Evolutionary conservation across 1,140 invertebrate species (phyloP).

Genomic region (Odontomachus brunneus): DNA sequence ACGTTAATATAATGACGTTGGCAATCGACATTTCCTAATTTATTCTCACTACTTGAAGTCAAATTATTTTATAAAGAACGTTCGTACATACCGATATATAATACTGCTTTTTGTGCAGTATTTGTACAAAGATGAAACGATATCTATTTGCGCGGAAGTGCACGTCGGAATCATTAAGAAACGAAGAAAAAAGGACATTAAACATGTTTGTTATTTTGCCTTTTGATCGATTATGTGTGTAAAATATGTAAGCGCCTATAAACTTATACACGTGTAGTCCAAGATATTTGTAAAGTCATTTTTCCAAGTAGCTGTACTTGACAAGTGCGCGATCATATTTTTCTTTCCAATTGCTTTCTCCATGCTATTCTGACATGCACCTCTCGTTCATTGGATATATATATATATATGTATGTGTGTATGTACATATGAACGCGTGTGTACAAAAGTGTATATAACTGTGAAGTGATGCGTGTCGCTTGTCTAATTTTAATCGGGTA

Average conservation of each 20-base stretch:
- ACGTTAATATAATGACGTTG: conserved; percentile 26
- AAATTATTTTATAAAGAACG: neutral
- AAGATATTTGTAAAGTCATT: neutral
- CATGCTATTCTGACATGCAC: neutral
- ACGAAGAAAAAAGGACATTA: neutral
- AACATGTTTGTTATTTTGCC: neutral
- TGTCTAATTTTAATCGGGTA: conserved; percentile 26
- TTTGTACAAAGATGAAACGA: conserved; percentile 44
- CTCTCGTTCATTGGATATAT: neutral
- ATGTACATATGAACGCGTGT: neutral
- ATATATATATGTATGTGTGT: neutral
- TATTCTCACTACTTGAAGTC: conserved; percentile 28
- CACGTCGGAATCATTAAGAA: neutral
- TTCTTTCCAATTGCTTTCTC: neutral
- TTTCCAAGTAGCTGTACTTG: too few species aligned
- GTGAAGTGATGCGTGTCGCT: conserved; percentile 1
- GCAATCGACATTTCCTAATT: conserved; percentile 30
- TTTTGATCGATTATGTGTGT: neutral
- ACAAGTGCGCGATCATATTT: neutral
- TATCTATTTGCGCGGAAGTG: neutral
- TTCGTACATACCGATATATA: neutral
- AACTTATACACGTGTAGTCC: neutral
- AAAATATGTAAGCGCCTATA: neutral
- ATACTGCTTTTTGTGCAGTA: conserved; percentile 7
- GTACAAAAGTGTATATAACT: neutral